These are phyloP conservation scores for Ornithorhynchus anatinus DNA, from an alignment of 2,113 vertebrate species.

Conservation along the genomic window DNA sequence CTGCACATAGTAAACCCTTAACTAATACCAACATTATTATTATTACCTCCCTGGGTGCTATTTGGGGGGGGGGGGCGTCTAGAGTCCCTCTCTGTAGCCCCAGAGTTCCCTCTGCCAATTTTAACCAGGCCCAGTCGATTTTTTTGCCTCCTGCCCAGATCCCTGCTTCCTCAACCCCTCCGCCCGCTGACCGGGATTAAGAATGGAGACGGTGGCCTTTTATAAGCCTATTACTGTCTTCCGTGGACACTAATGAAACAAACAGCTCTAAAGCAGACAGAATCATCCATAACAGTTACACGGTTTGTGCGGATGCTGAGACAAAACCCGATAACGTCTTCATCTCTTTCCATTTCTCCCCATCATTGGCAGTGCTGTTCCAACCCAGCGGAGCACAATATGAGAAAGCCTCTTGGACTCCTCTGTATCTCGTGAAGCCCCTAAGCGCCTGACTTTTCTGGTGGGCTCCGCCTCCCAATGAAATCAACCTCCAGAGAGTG, in stretches of 20 bases:
- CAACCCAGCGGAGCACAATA: not conserved
- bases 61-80: rapidly evolving
- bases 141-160: too few relatives aligned
- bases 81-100: not conserved
- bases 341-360: not conserved
- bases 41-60: too few relatives aligned
- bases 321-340: not conserved
- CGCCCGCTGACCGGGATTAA: rapidly evolving
- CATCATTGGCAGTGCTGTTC: not conserved
- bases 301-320: rapidly evolving
- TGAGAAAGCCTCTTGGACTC: not conserved
- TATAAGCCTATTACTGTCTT: not conserved
- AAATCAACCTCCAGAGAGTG: too few relatives aligned
- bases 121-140: too few relatives aligned
- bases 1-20: too few relatives aligned
- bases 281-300: not conserved
- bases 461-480: too few relatives aligned
- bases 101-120: not conserved
- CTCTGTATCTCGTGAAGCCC: not conserved
- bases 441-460: not conserved
- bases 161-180: not conserved
- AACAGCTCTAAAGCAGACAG: rapidly evolving
- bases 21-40: too few relatives aligned
- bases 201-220: not conserved
- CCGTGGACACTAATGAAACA: rapidly evolving